Conservation (phyloP, 2,797 vertebrate genomes). For the Dromococcyx pavoninus region DNA sequence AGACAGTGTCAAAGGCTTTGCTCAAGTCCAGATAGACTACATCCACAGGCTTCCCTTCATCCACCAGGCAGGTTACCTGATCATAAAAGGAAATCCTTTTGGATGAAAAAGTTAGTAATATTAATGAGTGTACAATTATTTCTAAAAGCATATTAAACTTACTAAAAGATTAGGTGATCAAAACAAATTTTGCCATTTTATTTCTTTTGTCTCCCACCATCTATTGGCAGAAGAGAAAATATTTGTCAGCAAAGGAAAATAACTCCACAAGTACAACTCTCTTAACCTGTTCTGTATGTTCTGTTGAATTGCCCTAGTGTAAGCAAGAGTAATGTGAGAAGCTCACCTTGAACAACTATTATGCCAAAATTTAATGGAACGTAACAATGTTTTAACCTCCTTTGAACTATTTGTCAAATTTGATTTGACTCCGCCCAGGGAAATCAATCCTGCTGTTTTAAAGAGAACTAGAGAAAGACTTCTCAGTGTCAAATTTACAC, state of each 20-base stretch:
- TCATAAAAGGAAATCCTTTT: too few species aligned
- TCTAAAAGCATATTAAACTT: neutral
- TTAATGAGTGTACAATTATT: neutral
- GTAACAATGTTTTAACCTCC: conserved; percentile 6
- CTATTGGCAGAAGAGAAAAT: neutral
- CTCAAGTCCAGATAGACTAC: too few species aligned
- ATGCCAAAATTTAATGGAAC: neutral
- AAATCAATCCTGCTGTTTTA: neutral
- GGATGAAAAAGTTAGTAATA: neutral
- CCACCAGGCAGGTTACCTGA: too few species aligned
- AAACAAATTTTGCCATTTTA: neutral
- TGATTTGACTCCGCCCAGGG: neutral
- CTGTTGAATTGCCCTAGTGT: neutral
- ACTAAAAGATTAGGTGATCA: neutral
- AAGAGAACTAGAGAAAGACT: neutral
- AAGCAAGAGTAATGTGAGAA: neutral
- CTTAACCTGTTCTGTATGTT: neutral
- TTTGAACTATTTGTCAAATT: neutral
- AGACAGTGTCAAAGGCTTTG: too few species aligned
- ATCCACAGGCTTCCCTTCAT: too few species aligned
- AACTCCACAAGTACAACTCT: neutral
- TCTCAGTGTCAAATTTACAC: neutral
- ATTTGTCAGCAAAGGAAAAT: neutral
- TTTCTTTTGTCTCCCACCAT: neutral
- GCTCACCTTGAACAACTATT: neutral